These are phyloP conservation scores for Syndactyla subalaris DNA, from an alignment of 2,797 vertebrate genomes.

Conservation along the genomic window DNA sequence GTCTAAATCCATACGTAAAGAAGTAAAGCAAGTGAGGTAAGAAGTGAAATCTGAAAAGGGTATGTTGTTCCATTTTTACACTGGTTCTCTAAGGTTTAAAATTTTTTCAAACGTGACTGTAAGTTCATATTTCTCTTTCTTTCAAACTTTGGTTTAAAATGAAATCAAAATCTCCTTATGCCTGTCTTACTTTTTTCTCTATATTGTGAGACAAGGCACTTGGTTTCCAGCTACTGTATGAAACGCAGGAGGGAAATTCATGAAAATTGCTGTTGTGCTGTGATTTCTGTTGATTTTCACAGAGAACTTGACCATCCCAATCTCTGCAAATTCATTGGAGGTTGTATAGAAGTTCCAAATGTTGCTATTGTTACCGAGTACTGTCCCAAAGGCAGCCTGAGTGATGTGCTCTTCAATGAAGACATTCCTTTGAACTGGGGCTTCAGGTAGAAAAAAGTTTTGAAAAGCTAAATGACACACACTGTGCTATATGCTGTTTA, in stretches of 20 bases:
- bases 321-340: conserved; percentile 87
- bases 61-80: not conserved
- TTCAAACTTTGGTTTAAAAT: not conserved
- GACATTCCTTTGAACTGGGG: conserved; percentile 88
- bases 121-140: not conserved
- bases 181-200: not conserved
- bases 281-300: conserved; percentile 50
- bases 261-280: not conserved
- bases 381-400: conserved; percentile 88
- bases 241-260: not conserved
- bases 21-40: conserved; percentile 88
- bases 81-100: not conserved
- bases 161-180: not conserved
- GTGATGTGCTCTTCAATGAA: conserved; percentile 83
- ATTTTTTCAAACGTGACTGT: not conserved
- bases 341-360: conserved; percentile 83
- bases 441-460: conserved; percentile 79
- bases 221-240: not conserved
- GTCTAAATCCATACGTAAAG: conserved; percentile 83
- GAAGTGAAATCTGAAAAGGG: not conserved
- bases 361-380: conserved; percentile 88
- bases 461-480: not conserved
- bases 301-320: conserved; percentile 89
- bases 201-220: not conserved
- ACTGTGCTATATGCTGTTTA: not conserved